Base-by-base conservation (phyloP, 2,113 vertebrate species). In the Kryptolebias marmoratus region DNA sequence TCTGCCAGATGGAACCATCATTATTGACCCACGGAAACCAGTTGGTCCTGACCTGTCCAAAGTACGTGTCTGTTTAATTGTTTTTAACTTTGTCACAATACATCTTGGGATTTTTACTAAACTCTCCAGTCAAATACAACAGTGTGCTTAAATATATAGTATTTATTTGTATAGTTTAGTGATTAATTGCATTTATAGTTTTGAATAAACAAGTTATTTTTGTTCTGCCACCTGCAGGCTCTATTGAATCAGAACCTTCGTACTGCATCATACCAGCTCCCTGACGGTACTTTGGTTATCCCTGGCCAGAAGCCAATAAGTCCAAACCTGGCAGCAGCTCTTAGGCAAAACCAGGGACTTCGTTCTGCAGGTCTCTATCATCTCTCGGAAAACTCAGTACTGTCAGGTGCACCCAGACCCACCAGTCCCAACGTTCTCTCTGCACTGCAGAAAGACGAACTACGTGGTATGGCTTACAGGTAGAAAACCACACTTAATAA, bases 1-100 rank as follows among this genome's bases (percentile, higher is more conserved):
- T 14, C 75, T 94, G 39, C 89, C 93, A 7, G 93, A 94, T 79
- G 93, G 93, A 74, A 92, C 92, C 39, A 84, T 94, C 57, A 83
- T 94, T 57, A 89, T 92, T 63, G 86, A 93, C 72, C 91, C 91
- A 53, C 28, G 85, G 4, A 92, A 91, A 68, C 89, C 89, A 69
- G 62, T 80, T 72, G 10, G 45, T 30, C 91, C 91, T 11, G 22
- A 93, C 68, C 76, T 93, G 57, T 91, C 88, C 31, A 80, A 78
- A 71, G 89, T 91, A 16, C 45, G 78, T 89, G 57, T 14, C 16
- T 56, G 39, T 67, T 66, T 50, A 36, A 75, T 30, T 68, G 10
- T 14, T 10, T 64, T 48, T 31, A 44, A n/a, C 50, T 75, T 77
- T 61, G 1, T 1, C 59, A 9, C 13, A 49, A 13, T 30, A 9